Percentiles rank a stretch among this genome's conserved stretches.
These are phyloP conservation scores for Hippolais icterina DNA, from an alignment of 2,113 vertebrate species.

Conservation along the genomic window DNA sequence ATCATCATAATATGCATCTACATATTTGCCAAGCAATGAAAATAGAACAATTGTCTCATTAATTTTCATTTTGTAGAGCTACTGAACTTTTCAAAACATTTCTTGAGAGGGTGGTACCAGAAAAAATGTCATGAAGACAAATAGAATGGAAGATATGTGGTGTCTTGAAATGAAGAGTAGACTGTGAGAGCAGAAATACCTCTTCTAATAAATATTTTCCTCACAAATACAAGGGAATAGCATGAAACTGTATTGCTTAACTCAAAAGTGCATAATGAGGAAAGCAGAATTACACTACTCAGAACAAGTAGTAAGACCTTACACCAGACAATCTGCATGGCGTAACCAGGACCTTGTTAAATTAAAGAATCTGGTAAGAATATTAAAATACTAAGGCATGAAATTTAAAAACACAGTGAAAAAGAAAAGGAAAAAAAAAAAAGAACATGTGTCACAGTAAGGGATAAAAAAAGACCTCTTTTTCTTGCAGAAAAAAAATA, in stretches of 20 bases:
- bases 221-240: neutral
- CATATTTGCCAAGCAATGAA: neutral
- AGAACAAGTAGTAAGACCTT: neutral
- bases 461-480: conserved; percentile 42
- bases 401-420: neutral
- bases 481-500: conserved; percentile 31
- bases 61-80: neutral
- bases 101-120: neutral
- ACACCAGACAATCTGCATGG: neutral
- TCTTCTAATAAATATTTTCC: neutral
- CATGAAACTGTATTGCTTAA: neutral
- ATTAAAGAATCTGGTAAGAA: conserved; percentile 35
- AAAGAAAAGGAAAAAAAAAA: accelerated
- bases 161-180: neutral
- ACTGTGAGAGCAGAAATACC: neutral
- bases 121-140: neutral
- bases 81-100: neutral
- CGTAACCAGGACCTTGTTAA: neutral
- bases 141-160: neutral
- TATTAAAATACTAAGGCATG: neutral
- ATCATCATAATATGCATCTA: neutral
- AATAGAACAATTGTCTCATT: neutral
- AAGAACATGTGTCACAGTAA: neutral
- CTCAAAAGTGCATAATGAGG: neutral
- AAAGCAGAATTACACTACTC: neutral